These are phyloP conservation scores for Tinea trinotella DNA, from an alignment of 2,888 invertebrate genomes.

Conservation along the genomic window DNA sequence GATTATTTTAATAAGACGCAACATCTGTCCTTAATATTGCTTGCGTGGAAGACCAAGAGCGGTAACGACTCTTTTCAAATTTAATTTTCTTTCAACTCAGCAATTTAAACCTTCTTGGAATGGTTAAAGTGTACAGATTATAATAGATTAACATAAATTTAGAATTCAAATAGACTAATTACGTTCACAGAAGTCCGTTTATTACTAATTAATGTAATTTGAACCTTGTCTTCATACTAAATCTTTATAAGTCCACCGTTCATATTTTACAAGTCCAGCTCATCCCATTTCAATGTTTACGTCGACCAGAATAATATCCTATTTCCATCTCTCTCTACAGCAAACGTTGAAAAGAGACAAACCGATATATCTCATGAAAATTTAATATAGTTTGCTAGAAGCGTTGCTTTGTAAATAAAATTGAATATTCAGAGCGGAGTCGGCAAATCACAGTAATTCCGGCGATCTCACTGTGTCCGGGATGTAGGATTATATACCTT, in stretches of 20 bases:
- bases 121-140: no score
- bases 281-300: constrained; percentile 4
- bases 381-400: constrained; percentile 47
- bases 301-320: constrained; percentile 1
- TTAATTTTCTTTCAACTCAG: no score
- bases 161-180: not conserved
- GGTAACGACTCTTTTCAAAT: no score
- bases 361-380: constrained; percentile 40
- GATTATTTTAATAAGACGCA: no score
- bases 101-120: no score
- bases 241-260: not conserved
- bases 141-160: not conserved
- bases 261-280: not conserved
- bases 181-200: not conserved
- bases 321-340: not conserved
- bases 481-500: not conserved
- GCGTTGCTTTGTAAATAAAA: constrained; percentile 60
- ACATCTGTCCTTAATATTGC: no score
- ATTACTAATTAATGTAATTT: constrained; percentile 1
- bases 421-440: constrained; percentile 61
- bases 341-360: constrained; percentile 22
- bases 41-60: no score
- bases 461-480: constrained; percentile 11
- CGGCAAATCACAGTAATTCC: constrained; percentile 56
- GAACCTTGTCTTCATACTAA: not conserved